Evolutionary conservation across 1,140 invertebrate genomes (phyloP).

Genomic region (Drosophila orena): DNA sequence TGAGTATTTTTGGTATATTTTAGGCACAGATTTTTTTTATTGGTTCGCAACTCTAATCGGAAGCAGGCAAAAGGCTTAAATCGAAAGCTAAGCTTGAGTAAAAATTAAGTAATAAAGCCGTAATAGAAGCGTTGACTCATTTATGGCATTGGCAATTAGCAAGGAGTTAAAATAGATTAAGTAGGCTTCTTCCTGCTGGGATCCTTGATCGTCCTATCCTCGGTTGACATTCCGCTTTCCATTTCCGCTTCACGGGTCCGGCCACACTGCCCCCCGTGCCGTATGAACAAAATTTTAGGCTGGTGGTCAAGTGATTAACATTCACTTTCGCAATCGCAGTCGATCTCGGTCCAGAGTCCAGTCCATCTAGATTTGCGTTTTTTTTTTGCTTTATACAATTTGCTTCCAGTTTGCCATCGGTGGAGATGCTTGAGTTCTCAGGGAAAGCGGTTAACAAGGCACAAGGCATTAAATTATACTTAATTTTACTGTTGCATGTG

Average conservation of each 20-base stretch:
- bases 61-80: conserved; percentile 32
- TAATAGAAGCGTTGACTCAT: conserved; percentile 3
- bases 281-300: conserved; percentile 84
- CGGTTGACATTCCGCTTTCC: not conserved
- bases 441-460: not conserved
- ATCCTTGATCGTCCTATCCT: conserved; percentile 3
- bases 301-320: conserved; percentile 84
- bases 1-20: not conserved
- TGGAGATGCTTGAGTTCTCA: conserved; percentile 14
- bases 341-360: conserved; percentile 11
- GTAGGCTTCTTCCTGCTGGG: conserved; percentile 5
- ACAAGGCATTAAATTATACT: not conserved
- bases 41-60: conserved; percentile 27
- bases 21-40: conserved; percentile 18
- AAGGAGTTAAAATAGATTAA: conserved; percentile 9
- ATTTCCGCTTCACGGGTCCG: conserved; percentile 51
- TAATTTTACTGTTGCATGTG: not conserved
- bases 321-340: conserved; percentile 18
- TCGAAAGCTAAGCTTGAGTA: conserved; percentile 26
- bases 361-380: not conserved
- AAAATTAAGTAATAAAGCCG: conserved; percentile 16
- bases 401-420: conserved; percentile 3
- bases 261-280: conserved; percentile 69
- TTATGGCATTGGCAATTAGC: conserved; percentile 11
- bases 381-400: not conserved